phyloP scores from a whole-genome alignment of 2,113 vertebrate species.

The Oophaga pumilio region DNA sequence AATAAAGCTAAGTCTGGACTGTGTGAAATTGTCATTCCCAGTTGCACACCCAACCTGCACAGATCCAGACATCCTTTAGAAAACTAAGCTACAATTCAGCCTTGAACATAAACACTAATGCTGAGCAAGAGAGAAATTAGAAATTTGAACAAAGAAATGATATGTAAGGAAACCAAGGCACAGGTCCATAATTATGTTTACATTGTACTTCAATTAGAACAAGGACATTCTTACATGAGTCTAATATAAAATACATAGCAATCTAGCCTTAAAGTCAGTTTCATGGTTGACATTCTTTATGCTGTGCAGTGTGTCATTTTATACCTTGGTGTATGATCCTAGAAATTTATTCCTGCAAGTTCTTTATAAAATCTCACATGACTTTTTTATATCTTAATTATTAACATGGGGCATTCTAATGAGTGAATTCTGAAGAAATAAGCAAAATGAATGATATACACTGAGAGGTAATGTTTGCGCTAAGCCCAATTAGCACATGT shows the following conservation, averaged over 20 bases:
- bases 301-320: conserved; percentile 26
- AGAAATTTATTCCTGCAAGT: conserved; percentile 44
- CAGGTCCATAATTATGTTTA: background rate
- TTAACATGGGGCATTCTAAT: conserved; percentile 55
- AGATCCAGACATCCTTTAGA: too few species aligned
- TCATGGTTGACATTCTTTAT: background rate
- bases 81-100: too few species aligned
- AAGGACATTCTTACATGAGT: background rate
- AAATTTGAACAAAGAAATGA: background rate
- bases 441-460: conserved; percentile 50
- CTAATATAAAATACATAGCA: background rate
- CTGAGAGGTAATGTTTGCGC: conserved; percentile 45
- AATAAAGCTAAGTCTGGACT: too few species aligned
- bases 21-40: too few species aligned
- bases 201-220: background rate
- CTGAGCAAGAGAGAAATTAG: background rate
- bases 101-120: too few species aligned
- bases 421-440: conserved; percentile 46
- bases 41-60: too few species aligned
- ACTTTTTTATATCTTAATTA: conserved; percentile 44
- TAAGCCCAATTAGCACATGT: conserved; percentile 56
- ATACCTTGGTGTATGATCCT: conserved; percentile 29
- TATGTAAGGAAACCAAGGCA: background rate
- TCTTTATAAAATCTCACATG: conserved; percentile 41
- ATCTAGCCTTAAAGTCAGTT: background rate